Evolutionary conservation across 2,797 vertebrate species (phyloP).

Genomic region (Ambastaia sidthimunki): DNA sequence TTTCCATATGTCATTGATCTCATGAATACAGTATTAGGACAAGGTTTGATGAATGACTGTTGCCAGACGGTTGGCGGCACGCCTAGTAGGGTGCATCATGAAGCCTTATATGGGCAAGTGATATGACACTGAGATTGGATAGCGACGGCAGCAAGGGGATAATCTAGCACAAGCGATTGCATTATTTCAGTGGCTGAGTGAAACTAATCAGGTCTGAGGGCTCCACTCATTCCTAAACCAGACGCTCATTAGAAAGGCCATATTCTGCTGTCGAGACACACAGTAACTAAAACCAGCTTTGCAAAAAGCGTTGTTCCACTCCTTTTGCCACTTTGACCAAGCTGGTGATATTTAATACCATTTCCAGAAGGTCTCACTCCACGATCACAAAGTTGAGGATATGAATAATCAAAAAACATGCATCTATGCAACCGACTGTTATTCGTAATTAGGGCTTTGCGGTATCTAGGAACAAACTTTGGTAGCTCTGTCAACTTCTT

Average conservation of each 20-base stretch:
- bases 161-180: conserved; percentile 34
- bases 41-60: conserved; percentile 36
- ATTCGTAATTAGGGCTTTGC: conserved; percentile 66
- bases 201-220: conserved; percentile 52
- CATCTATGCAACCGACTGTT: conserved; percentile 56
- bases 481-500: not conserved
- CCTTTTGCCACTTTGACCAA: conserved; percentile 10
- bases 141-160: conserved; percentile 16
- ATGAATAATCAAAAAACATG: not conserved
- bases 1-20: conserved; percentile 33
- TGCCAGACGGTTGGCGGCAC: not conserved
- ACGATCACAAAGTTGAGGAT: conserved; percentile 5
- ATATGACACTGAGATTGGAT: conserved; percentile 38
- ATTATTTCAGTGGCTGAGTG: conserved; percentile 39
- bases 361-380: not conserved
- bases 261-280: conserved; percentile 31
- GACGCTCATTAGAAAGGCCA: conserved; percentile 34
- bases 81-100: conserved; percentile 20
- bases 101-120: conserved; percentile 38
- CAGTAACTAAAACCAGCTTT: conserved; percentile 28
- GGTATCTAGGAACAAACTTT: conserved; percentile 16
- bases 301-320: not conserved
- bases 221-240: conserved; percentile 42
- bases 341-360: conserved; percentile 31
- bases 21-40: conserved; percentile 36